These are phyloP conservation scores for Eospalax fontanierii DNA, from an alignment of 2,797 vertebrate species.

Conservation along the genomic window DNA sequence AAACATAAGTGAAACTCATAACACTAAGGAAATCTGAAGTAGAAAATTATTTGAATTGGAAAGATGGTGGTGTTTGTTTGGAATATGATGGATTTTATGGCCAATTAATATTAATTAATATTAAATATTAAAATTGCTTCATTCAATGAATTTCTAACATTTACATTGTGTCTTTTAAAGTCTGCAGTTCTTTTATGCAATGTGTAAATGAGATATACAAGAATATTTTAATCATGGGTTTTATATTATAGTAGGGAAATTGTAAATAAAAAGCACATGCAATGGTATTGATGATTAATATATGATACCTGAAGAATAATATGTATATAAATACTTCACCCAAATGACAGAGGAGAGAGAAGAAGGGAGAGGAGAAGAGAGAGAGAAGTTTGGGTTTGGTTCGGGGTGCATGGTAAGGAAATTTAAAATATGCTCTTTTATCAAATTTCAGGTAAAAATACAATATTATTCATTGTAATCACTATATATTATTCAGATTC, in stretches of 20 bases:
- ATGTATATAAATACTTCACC: too few species aligned
- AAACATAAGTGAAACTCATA: conserved; percentile 46
- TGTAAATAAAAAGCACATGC: neutral
- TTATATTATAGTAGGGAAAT: neutral
- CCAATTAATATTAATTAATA: neutral
- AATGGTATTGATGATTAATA: neutral
- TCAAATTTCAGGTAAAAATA: neutral
- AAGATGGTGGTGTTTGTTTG: conserved; percentile 4
- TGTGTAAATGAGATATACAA: neutral
- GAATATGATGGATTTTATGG: neutral
- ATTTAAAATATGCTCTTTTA: neutral
- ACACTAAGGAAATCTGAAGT: neutral
- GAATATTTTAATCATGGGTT: neutral
- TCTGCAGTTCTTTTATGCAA: neutral
- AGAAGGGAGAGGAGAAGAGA: too few species aligned
- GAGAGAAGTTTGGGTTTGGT: neutral
- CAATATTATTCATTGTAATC: neutral
- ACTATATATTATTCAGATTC: neutral
- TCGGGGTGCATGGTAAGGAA: neutral
- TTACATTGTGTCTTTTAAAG: conserved; percentile 29
- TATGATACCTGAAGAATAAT: too few species aligned
- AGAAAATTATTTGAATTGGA: conserved; percentile 9
- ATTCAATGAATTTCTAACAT: conserved; percentile 10
- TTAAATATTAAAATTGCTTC: conserved; percentile 13
- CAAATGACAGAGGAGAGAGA: too few species aligned